Evolutionary conservation across 2,888 invertebrate genomes (phyloP).

Genomic region (Chrysopilus asiliformis): DNA sequence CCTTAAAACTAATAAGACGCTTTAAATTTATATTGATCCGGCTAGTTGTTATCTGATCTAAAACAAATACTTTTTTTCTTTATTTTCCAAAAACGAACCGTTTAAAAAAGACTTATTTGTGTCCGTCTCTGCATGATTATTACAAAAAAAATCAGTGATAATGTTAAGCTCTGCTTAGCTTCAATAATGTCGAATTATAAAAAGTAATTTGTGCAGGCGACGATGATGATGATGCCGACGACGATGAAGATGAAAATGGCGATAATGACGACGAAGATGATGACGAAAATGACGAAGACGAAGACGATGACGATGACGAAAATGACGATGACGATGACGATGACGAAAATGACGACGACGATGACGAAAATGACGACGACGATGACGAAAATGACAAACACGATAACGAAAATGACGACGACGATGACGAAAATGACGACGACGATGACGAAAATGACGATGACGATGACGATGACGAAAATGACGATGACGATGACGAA

Average conservation of each 20-base stretch:
- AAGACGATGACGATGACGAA: conserved; percentile 31
- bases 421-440: conserved; percentile 26
- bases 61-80: no score
- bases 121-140: no score
- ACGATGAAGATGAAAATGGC: conserved; percentile 25
- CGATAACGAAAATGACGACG: conserved; percentile 30
- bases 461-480: conserved; percentile 29
- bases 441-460: conserved; percentile 33
- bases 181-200: no score
- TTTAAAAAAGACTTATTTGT: no score
- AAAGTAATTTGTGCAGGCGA: no score
- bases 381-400: conserved; percentile 21
- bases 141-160: no score
- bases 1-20: no score
- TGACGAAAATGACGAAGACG: conserved; percentile 33
- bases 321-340: conserved; percentile 31
- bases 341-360: conserved; percentile 34
- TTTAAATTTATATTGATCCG: no score
- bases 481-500: conserved; percentile 33
- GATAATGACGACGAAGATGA: conserved; percentile 36
- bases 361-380: conserved; percentile 31
- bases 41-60: no score
- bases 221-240: conserved; percentile 35
- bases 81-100: no score
- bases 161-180: no score